Evolutionary conservation across 1,140 invertebrate genomes (phyloP), one percentile per base, ranked within the genome.

Genomic region (Bombus superbus): DNA sequence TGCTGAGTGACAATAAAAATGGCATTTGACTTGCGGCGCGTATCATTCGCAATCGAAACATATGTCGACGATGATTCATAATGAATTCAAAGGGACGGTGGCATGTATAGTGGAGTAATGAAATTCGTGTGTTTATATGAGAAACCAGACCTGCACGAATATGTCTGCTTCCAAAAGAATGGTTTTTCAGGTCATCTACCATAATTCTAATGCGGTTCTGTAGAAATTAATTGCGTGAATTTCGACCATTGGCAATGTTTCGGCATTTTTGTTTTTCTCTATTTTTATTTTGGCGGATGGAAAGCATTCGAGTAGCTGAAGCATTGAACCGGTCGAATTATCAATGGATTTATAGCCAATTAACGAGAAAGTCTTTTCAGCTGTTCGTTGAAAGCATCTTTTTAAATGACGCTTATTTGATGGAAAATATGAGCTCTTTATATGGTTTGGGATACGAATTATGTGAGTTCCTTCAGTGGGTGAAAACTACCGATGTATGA

Each of bases 1-100:
- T 84, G 80, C 68, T 79, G 40, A 81, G 68, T 86, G 85, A 86
- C 81, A 38, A 71, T 73, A 69, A 82, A 62, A 83, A 66, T 89
- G 75, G 47, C 75, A 75, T 81, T 57, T 47, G 78, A 59, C 59
- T 86, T 62, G 74, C 68, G 40, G 13, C 78, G 38, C 57, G 80
- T 78, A 74, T 38, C 74, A 47, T 79, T 89, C 53, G 64, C 57
- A 71, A 77, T 68, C 57, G 53, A 32, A 66, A 81, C 47, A 73
- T 64, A 35, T 38, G 71, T 47, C 47, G 71, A 44, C 47, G 8
- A 86, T 79, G n/a, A 75, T 81, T 47, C 35, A 15, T 32, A 59
- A 83, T 76, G 72, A 69, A 18, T 42, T 75, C 28, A 68, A 66
- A 59, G 13, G 59, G 22, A 35, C 11, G 59, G 44, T 81, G 57